These are phyloP conservation scores for Actinostola sp. DNA, from an alignment of 92 coral and sea anemone species.

Conservation along the genomic window DNA sequence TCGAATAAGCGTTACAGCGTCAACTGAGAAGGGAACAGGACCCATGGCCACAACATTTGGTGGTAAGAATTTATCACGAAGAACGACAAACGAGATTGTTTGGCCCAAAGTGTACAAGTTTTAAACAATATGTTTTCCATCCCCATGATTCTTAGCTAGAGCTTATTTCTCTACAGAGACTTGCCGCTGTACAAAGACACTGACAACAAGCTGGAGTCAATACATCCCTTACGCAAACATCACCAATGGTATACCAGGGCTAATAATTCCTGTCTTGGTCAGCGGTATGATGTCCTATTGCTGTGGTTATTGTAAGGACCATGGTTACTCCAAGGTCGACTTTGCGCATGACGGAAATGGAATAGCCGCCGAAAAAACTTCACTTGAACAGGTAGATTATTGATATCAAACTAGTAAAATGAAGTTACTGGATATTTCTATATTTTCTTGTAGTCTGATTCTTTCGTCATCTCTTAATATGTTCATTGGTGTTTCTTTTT, in stretches of 20 bases:
- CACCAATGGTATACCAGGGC: slow-evolving; percentile 25
- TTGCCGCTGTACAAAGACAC: slow-evolving; percentile 49
- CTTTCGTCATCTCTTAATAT: no score
- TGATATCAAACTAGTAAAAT: not conserved
- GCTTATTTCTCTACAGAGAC: slow-evolving; percentile 46
- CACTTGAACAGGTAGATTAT: slow-evolving; percentile 22
- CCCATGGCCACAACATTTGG: slow-evolving; percentile 50
- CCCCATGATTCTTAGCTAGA: not conserved
- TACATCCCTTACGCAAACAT: slow-evolving; percentile 60
- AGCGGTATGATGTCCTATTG: slow-evolving; percentile 33
- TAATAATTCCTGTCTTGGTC: slow-evolving; percentile 51
- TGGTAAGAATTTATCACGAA: slow-evolving; percentile 21
- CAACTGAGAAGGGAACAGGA: slow-evolving; percentile 48
- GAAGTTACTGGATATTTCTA: not conserved
- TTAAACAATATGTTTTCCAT: no score
- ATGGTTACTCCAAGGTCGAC: slow-evolving; percentile 18
- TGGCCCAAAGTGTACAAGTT: no score
- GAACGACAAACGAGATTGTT: no score
- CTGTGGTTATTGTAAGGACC: slow-evolving; percentile 50
- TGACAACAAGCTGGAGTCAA: slow-evolving; percentile 63
- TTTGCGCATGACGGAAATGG: slow-evolving; percentile 18
- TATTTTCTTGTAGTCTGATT: no score
- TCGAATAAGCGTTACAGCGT: slow-evolving; percentile 44
- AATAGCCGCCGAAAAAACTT: slow-evolving; percentile 24
- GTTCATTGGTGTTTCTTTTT: no score